Evolutionary conservation across 1,140 invertebrate species (phyloP), one percentile per base, ranked within the genome.

Genomic region (Whitmania pigra): DNA sequence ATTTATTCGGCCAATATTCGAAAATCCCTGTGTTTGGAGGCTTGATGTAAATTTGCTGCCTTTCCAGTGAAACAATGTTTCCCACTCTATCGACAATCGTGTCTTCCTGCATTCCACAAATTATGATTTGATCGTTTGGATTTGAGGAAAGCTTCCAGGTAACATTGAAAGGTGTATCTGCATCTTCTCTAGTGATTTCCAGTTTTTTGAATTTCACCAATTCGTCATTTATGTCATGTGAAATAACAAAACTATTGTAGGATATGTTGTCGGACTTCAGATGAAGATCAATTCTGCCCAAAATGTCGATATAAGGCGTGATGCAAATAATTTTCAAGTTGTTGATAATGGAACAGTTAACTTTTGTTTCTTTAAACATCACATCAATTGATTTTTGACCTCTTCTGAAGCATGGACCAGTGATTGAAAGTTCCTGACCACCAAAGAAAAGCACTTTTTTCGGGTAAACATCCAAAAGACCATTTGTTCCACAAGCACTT

Each of bases 381-480:
- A 49, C 43, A 49, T 49, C 43, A 17, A 49, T 49, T 49, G 43
- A 49, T 15, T 49, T 49, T 0, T 49, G 43, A 49, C 43, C 43
- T 49, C 43, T 49, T 31, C 22, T 63, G 20, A 63, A 63, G 18
- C 57, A 63, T 31, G 57, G 57, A 22, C 57, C 57, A 63, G 22
- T 63, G 22, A 63, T 63, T 22, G 22, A 63, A 22, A 63, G 3
- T 25, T 25, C 57, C 22, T 63, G 57, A 22, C 22, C 22, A 4
- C 57, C 57, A 31, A 63, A 63, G 29, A 25, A 63, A 31, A 63
- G 3, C 22, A 63, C 57, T n/a, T 63, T 63, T 63, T 63, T 63
- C 11, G 57, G 57, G 11, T 63, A 63, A 25, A 63, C 57, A 25
- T 63, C 22, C 57, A 63, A 63, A 15, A 63, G 29, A 13, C 57